phyloP scores from a whole-genome alignment of 2,113 vertebrate species.

The Centropus unirufus region DNA sequence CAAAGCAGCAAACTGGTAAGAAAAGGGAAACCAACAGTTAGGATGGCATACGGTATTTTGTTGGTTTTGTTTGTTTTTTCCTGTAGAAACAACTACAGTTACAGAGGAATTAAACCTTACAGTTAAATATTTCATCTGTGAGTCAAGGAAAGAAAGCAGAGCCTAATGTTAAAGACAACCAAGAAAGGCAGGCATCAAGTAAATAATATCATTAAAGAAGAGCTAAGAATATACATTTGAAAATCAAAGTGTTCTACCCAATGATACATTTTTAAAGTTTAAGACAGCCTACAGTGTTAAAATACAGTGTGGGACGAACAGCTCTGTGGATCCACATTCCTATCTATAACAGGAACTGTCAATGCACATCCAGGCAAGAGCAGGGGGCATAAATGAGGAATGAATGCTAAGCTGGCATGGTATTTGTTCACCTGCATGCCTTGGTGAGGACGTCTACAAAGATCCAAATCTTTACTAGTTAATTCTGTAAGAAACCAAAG shows the following conservation, averaged over 20 bases:
- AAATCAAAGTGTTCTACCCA: background rate
- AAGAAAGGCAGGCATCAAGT: background rate
- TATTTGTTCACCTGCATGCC: background rate
- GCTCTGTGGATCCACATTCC: background rate
- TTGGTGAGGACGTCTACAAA: background rate
- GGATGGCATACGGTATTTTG: background rate
- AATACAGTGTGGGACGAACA: background rate
- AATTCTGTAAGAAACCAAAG: background rate
- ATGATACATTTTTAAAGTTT: background rate
- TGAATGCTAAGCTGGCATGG: background rate
- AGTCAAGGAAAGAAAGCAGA: background rate
- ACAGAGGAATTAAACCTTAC: background rate
- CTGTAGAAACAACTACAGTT: background rate
- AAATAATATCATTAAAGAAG: background rate
- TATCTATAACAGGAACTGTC: background rate
- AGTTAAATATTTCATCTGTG: background rate
- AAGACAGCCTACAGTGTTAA: background rate
- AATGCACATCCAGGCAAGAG: background rate
- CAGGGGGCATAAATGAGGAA: background rate
- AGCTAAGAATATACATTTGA: background rate
- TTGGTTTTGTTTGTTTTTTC: background rate
- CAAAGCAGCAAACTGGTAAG: slow-evolving; percentile 94
- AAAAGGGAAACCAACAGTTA: slow-evolving; percentile 52
- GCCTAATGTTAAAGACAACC: background rate
- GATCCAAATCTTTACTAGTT: background rate